phyloP scores from a whole-genome alignment of 2,113 vertebrate genomes.

The Tinamus guttatus region DNA sequence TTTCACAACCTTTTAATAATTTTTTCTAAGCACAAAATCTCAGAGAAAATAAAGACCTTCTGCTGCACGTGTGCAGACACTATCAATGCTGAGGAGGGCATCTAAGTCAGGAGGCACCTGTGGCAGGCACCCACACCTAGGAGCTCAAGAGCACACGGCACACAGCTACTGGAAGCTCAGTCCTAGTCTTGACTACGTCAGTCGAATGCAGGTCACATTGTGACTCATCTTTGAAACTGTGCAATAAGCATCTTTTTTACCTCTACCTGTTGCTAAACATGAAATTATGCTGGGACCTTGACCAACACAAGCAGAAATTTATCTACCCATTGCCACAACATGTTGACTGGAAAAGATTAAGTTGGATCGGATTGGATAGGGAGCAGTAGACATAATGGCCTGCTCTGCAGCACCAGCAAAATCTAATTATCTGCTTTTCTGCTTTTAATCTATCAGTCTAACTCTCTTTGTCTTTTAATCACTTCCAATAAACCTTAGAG shows the following conservation, averaged over 20 bases:
- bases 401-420: not conserved
- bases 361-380: not conserved
- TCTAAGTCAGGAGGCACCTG: not conserved
- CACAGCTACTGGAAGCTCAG: not conserved
- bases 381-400: not conserved
- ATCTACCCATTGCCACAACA: not conserved
- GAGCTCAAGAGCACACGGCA: not conserved
- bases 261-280: not conserved
- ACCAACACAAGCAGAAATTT: fast-evolving
- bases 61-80: not conserved
- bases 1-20: not conserved
- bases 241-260: not conserved
- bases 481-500: not conserved
- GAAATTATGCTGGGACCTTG: not conserved
- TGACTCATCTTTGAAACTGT: not conserved
- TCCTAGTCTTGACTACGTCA: not conserved
- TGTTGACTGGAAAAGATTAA: not conserved
- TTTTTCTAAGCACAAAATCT: not conserved
- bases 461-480: conserved; percentile 13
- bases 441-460: conserved; percentile 11
- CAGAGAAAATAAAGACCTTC: not conserved
- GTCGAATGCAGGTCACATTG: not conserved
- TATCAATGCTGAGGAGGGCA: not conserved
- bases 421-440: conserved; percentile 14
- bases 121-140: not conserved